Evolutionary conservation across 2,888 invertebrate species (phyloP).

Genomic region (Stenoptilia bipunctidactyla): DNA sequence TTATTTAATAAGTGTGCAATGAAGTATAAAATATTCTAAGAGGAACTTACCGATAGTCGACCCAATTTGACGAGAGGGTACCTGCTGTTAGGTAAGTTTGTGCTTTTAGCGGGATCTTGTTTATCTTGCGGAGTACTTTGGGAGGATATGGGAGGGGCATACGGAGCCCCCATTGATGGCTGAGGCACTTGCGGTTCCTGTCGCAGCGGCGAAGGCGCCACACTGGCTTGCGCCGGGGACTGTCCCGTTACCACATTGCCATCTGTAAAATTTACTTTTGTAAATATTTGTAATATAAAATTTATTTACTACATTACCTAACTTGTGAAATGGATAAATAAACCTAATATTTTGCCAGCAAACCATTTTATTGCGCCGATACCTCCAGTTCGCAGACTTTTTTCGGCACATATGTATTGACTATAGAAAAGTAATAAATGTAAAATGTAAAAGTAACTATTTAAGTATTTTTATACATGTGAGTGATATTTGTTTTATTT

Average conservation of each 20-base stretch:
- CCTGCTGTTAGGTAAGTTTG: slow-evolving; percentile 37
- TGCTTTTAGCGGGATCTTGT: slow-evolving; percentile 39
- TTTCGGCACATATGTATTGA: no score
- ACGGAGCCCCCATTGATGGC: slow-evolving; percentile 59
- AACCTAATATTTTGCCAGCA: no score
- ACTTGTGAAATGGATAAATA: no score
- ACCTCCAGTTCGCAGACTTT: no score
- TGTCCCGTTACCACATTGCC: slow-evolving; percentile 65
- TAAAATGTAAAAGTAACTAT: no score
- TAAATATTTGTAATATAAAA: neutral
- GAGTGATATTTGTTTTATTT: no score
- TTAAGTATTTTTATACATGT: no score
- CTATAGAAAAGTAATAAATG: no score
- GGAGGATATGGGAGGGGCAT: slow-evolving; percentile 29
- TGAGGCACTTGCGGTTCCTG: slow-evolving; percentile 65
- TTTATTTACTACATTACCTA: no score
- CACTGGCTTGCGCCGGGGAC: slow-evolving; percentile 75
- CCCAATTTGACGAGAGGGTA: slow-evolving; percentile 64
- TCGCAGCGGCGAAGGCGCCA: slow-evolving; percentile 68
- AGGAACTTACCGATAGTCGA: slow-evolving; percentile 51
- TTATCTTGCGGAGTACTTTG: slow-evolving; percentile 34
- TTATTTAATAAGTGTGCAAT: no score
- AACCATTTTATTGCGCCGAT: no score
- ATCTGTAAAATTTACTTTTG: slow-evolving; percentile 24
- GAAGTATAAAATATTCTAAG: neutral